A percentile compares a stretch with the other conserved stretches of the same genome.
phyloP scores from a whole-genome alignment of 1,140 invertebrate species.

The Papilio aristodemus region DNA sequence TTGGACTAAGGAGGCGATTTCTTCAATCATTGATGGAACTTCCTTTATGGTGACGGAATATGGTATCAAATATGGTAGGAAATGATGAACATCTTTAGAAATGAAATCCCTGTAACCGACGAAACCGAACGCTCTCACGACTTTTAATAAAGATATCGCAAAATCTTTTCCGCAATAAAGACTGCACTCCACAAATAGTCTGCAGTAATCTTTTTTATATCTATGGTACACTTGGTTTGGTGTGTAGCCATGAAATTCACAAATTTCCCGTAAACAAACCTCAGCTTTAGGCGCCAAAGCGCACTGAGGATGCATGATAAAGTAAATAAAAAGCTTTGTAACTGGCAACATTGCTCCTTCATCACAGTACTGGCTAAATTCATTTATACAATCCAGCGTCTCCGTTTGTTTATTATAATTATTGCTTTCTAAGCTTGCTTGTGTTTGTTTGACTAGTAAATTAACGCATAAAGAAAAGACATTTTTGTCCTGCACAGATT shows the following conservation, averaged over 20 bases:
- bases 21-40: slow-evolving; percentile 81
- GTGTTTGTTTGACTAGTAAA: slow-evolving; percentile 74
- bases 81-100: slow-evolving; percentile 81
- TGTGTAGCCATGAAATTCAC: slow-evolving; percentile 80
- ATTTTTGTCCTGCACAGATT: not conserved
- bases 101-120: slow-evolving; percentile 82
- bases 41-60: slow-evolving; percentile 78
- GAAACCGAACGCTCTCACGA: slow-evolving; percentile 82
- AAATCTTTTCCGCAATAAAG: slow-evolving; percentile 79
- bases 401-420: slow-evolving; percentile 80
- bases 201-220: slow-evolving; percentile 85
- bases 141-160: slow-evolving; percentile 76
- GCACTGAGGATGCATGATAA: slow-evolving; percentile 84
- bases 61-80: slow-evolving; percentile 82
- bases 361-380: slow-evolving; percentile 73
- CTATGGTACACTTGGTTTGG: slow-evolving; percentile 84
- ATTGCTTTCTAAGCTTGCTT: slow-evolving; percentile 76
- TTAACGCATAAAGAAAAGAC: slow-evolving; percentile 66
- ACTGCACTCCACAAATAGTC: slow-evolving; percentile 82
- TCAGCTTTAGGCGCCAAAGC: slow-evolving; percentile 82
- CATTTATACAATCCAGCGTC: slow-evolving; percentile 79
- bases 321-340: slow-evolving; percentile 83
- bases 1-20: slow-evolving; percentile 82
- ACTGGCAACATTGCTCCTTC: slow-evolving; percentile 78
- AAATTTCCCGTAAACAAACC: slow-evolving; percentile 82